These are phyloP conservation scores for Scolopax bukidnonensis DNA, from an alignment of 2,797 vertebrate species.

Conservation along the genomic window DNA sequence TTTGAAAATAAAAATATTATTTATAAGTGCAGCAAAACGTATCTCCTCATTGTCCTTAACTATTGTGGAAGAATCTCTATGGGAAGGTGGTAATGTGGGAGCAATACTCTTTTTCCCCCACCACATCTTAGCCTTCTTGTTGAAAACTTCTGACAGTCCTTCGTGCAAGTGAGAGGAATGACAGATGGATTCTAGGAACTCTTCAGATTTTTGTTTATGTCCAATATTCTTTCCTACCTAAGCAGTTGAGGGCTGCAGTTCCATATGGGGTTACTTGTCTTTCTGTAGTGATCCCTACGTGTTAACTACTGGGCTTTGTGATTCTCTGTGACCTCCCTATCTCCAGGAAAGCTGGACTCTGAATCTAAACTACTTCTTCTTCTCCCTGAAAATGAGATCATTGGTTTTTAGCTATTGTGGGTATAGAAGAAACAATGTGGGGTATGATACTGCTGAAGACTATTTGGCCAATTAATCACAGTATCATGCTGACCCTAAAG, in stretches of 20 bases:
- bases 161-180: neutral
- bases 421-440: neutral
- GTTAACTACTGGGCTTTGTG: neutral
- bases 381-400: neutral
- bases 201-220: neutral
- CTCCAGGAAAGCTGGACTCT: neutral
- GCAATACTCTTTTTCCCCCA: neutral
- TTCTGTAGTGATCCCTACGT: neutral
- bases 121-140: neutral
- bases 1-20: neutral
- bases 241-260: neutral
- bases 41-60: neutral
- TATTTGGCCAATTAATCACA: fast-evolving
- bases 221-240: neutral
- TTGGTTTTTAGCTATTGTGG: neutral
- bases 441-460: neutral
- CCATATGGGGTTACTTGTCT: neutral
- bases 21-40: neutral
- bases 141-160: neutral
- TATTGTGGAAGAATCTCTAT: neutral
- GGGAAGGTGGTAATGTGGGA: neutral
- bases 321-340: neutral
- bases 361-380: neutral
- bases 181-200: neutral
- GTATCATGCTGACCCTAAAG: neutral